phyloP scores from a whole-genome alignment of 2,797 vertebrate genomes.

The Apodemus agrarius region DNA sequence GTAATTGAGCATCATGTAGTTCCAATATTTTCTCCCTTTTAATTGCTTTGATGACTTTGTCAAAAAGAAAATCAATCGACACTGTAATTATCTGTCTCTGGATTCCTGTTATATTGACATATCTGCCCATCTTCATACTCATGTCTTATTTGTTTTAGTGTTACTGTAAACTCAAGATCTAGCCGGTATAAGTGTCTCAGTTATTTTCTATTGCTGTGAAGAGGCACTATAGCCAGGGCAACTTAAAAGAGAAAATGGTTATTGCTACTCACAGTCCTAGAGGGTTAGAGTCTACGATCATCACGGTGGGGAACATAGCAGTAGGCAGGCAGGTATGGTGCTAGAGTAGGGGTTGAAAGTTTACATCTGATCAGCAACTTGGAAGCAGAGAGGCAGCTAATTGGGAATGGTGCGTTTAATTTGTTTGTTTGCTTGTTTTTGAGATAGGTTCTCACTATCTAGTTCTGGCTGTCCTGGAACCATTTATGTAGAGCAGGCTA shows the following conservation, averaged over 20 bases:
- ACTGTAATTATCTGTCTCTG: neutral
- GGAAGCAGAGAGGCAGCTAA: neutral
- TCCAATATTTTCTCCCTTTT: neutral
- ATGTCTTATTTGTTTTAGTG: neutral
- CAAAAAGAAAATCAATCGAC: neutral
- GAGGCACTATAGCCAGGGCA: neutral
- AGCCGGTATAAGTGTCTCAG: neutral
- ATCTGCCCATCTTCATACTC: neutral
- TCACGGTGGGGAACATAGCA: no score
- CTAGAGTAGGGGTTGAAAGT: neutral
- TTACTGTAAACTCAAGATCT: neutral
- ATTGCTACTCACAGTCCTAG: neutral
- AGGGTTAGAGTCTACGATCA: neutral
- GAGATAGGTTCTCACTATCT: neutral
- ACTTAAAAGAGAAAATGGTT: no score
- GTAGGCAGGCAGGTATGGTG: neutral
- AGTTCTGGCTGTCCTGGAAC: neutral
- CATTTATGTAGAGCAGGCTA: neutral
- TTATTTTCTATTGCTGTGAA: neutral
- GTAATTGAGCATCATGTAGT: neutral
- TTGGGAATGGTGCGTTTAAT: neutral
- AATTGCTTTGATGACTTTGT: slow-evolving; percentile 6
- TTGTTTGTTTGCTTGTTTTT: neutral
- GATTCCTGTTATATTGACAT: neutral
- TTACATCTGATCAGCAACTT: neutral